These are phyloP conservation scores for Onychomys torridus DNA, from an alignment of 2,797 vertebrate species.

Conservation along the genomic window DNA sequence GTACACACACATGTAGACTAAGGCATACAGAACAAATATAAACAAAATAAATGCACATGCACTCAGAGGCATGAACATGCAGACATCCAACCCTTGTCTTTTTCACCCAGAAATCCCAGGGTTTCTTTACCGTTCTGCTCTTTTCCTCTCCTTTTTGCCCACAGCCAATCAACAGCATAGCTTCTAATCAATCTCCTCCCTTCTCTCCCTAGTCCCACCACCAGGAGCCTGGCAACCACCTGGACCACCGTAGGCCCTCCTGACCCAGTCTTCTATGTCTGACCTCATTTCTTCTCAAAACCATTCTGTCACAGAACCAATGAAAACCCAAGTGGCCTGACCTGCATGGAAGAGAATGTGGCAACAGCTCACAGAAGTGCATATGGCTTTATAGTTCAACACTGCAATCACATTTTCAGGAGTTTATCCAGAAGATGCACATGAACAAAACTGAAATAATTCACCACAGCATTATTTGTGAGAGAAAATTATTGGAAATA, in stretches of 20 bases:
- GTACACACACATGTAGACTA: not conserved
- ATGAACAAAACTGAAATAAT: not conserved
- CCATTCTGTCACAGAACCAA: not conserved
- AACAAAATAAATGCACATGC: not conserved
- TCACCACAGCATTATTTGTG: not conserved
- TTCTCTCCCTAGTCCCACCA: not conserved
- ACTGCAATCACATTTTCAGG: not conserved
- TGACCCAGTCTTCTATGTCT: not conserved
- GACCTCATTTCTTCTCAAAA: constrained; percentile 1
- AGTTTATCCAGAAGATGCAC: not conserved
- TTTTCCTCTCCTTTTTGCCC: not conserved
- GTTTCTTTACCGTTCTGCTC: not conserved
- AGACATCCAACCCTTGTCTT: not conserved
- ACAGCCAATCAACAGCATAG: not conserved
- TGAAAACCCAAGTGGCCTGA: not conserved
- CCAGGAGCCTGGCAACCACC: not conserved
- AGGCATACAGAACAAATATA: not conserved
- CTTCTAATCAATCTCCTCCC: not conserved
- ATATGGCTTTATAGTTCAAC: not conserved
- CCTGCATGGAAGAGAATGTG: fast-evolving
- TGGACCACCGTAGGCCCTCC: not conserved
- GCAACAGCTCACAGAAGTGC: not conserved
- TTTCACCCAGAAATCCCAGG: not conserved
- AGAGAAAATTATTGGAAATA: not conserved
- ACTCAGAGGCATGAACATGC: not conserved